Percentiles rank a stretch among this genome's conserved stretches.
Evolutionary conservation across 2,888 invertebrate genomes (phyloP).

Genomic region (Athetis lepigone): DNA sequence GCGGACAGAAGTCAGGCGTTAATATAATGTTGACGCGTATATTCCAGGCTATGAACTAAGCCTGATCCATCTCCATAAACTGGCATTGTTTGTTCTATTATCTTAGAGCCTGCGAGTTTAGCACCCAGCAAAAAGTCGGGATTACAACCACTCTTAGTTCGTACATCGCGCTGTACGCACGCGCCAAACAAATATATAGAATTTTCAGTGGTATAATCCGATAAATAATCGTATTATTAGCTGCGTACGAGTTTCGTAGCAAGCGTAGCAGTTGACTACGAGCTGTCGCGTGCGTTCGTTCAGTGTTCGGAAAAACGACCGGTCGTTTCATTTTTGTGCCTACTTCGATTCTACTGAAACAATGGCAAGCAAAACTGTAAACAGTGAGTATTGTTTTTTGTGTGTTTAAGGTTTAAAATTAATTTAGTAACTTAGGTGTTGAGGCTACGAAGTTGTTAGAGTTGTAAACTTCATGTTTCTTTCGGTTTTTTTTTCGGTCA

Average conservation of each 20-base stretch:
- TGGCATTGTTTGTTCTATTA: slow-evolving; percentile 75
- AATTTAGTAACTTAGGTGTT: background rate
- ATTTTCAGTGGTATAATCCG: slow-evolving; percentile 68
- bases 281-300: slow-evolving; percentile 66
- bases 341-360: slow-evolving; percentile 57
- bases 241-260: slow-evolving; percentile 76
- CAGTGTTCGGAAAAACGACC: slow-evolving; percentile 51
- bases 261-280: slow-evolving; percentile 80
- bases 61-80: slow-evolving; percentile 70
- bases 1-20: slow-evolving; percentile 2
- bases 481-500: slow-evolving; percentile 5
- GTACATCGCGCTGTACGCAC: slow-evolving; percentile 77
- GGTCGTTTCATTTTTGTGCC: slow-evolving; percentile 54
- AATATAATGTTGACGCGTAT: slow-evolving; percentile 39
- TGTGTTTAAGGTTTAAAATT: slow-evolving; percentile 2
- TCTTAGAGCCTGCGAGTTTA: slow-evolving; percentile 75
- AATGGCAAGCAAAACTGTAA: slow-evolving; percentile 76
- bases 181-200: slow-evolving; percentile 69
- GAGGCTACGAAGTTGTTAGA: slow-evolving; percentile 6
- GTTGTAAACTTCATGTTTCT: background rate
- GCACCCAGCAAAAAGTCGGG: slow-evolving; percentile 73
- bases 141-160: slow-evolving; percentile 76
- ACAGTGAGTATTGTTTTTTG: slow-evolving; percentile 72
- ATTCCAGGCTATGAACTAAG: slow-evolving; percentile 60
- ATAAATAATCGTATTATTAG: slow-evolving; percentile 72